A percentile compares a stretch with the other conserved stretches of the same genome.
These are phyloP conservation scores for Heliangelus exortis DNA, from an alignment of 2,797 vertebrate genomes.

Conservation along the genomic window DNA sequence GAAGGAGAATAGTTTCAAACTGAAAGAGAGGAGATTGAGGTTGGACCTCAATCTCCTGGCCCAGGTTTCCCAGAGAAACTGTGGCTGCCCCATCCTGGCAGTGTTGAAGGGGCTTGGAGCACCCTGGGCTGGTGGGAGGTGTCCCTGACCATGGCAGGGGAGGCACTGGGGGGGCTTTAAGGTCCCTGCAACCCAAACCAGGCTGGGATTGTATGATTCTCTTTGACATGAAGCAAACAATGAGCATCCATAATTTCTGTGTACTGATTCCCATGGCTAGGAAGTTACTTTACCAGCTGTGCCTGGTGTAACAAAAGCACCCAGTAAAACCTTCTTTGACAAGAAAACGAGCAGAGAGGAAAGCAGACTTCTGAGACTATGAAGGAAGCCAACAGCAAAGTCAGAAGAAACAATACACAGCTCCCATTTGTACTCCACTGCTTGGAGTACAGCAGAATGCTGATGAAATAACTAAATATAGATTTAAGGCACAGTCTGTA, in stretches of 20 bases:
- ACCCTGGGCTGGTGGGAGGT: too few species aligned
- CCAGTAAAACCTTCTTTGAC: not conserved
- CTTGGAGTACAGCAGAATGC: not conserved
- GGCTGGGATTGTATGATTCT: too few species aligned
- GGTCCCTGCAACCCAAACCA: too few species aligned
- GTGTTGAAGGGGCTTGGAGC: too few species aligned
- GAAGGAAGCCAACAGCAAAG: not conserved
- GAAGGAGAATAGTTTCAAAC: too few species aligned
- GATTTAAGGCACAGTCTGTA: not conserved
- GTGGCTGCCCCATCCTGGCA: too few species aligned
- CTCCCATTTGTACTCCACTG: rapidly evolving
- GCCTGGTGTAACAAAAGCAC: not conserved
- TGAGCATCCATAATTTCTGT: rapidly evolving
- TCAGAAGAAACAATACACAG: rapidly evolving
- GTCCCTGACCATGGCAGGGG: too few species aligned
- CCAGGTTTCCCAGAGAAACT: too few species aligned
- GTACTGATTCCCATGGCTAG: not conserved
- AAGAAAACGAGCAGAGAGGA: not conserved
- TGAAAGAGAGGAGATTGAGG: too few species aligned
- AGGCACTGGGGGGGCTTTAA: too few species aligned
- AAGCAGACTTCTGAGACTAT: rapidly evolving
- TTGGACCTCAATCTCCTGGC: too few species aligned
- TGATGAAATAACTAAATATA: not conserved
- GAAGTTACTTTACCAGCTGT: not conserved
- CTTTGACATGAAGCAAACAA: not conserved